phyloP scores from a whole-genome alignment of 2,113 vertebrate species.

The Pleuronectes platessa region DNA sequence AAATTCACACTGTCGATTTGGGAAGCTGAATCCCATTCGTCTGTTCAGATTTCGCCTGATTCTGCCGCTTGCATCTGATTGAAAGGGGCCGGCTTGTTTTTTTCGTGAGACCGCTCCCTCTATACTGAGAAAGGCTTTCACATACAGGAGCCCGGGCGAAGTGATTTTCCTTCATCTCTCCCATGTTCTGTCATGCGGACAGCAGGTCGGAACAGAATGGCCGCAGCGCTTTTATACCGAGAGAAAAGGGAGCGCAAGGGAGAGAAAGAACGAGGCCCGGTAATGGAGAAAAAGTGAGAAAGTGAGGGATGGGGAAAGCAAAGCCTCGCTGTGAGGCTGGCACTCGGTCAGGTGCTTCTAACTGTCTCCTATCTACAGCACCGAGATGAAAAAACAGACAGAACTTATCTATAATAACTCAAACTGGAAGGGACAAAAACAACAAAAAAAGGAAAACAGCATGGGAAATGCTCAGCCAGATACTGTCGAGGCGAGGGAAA shows the following conservation, averaged over 20 bases:
- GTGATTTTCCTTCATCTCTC: constrained; percentile 67
- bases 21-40: constrained; percentile 5
- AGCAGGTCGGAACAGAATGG: constrained; percentile 64
- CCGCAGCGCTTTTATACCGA: constrained; percentile 55
- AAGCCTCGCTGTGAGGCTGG: constrained; percentile 54
- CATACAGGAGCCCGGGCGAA: constrained; percentile 45
- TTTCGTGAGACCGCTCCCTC: constrained; percentile 4
- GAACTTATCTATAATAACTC: constrained; percentile 38
- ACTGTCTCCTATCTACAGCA: constrained; percentile 32
- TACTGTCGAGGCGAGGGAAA: constrained; percentile 29
- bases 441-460: constrained; percentile 6
- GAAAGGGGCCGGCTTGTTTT: constrained; percentile 13
- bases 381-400: constrained; percentile 27
- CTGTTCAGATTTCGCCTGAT: constrained; percentile 45
- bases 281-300: constrained; percentile 6
- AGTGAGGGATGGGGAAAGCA: constrained; percentile 22
- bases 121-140: constrained; percentile 43
- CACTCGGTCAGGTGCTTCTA: constrained; percentile 42
- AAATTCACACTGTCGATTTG: constrained; percentile 42
- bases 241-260: constrained; percentile 30
- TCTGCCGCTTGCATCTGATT: constrained; percentile 10
- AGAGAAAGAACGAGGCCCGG: constrained; percentile 31
- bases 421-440: constrained; percentile 33
- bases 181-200: constrained; percentile 63
- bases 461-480: constrained; percentile 16